Evolutionary conservation across 2,888 invertebrate species (phyloP), one percentile per base, ranked within the genome.

Genomic region (Campoplex nolae): DNA sequence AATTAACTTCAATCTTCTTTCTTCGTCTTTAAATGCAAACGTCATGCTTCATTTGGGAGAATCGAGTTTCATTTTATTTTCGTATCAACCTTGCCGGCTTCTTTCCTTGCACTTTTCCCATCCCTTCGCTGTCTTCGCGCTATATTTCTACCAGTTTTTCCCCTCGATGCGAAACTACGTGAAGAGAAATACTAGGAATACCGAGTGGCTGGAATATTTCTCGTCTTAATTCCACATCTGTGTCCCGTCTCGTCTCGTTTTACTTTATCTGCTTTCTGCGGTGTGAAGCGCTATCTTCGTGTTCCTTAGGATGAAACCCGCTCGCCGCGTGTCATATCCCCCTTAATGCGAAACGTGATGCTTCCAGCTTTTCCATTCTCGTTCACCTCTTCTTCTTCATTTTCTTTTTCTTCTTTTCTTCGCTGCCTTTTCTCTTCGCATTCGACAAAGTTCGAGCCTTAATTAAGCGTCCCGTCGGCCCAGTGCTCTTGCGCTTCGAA

Each of bases 211-310:
- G 74, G 86, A 89, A 92, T 88, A 91, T 89, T 90, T 91, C 88
- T 88, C 79, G 87, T 89, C 88, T 89, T 90, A 91, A 92, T 92
- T 90, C 88, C 87, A 82, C 70, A 87, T 83, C 88, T 80, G 70
- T 42, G 84, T 74, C 75, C 84, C 79, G 65, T 68, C 78, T 23
- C 71, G 71, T 58, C 62, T 86, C 88, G 65, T 71, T 84, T 78
- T 68, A 84, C 70, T 83, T 74, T 80, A 42, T 62, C 75, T 38
- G 23, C 78, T 48, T 70, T 13, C 28, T 38, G 68, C 32, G 70
- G 35, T 35, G 16, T 28, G 16, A 28, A 48, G 54, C 38, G 16
- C 23, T 38, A 42, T 48, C 54, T 54, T 54, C 18, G 3, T 18
- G 38, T 67, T 56, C 71, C 84, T 42, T 71, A 38, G 68, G 65